Evolutionary conservation across 2,797 vertebrate species (phyloP), one percentile per base, ranked within the genome.

Genomic region (Diplodus sargus): DNA sequence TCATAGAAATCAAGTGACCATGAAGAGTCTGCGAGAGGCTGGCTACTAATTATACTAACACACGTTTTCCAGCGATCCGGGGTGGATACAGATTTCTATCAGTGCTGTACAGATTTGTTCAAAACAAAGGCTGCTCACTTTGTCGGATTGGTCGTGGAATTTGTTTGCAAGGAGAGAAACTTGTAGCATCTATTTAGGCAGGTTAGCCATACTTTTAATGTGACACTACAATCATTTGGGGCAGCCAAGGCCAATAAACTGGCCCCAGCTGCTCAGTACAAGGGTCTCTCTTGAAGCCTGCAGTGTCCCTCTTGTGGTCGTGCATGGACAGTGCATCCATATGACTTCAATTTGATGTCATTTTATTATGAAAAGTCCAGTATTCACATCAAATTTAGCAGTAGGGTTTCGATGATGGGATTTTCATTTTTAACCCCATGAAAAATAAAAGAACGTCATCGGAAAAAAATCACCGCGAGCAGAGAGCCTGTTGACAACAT

Each of bases 281-380:
- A 3, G n/a, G 22, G 4, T 16, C 10, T 10, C n/a, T 66, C 11
- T 2, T 51, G 20, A 47, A 54, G 79, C 17, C 20, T 13, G 13
- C 6, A 85, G 79, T 62, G 39, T 70, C 90, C 89, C 85, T 78
- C 93, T 88, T 62, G 83, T 93, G 90, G 89, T 64, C 30, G 71
- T 20, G 5, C 0, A 4, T 15, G 18, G 59, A 61, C 13, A 69
- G 3, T 89, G 66, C 76, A 64, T 65, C 10, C 1, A n/a, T 4
- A 4, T 15, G 0, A 52, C 20, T 5, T 15, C 20, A 17, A 57
- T 18, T 18, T 45, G 9, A 66, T 13, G 4, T 2, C 14, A 12
- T 15, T 61, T 13, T 56, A 0, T 48, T 59, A 8, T 49, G 9
- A 2, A 49, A 20, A 54, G 3, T 5, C 1, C 18, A 17, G 10